Base-by-base conservation (phyloP, 2,888 invertebrate genomes). In the Brenthis ino region DNA sequence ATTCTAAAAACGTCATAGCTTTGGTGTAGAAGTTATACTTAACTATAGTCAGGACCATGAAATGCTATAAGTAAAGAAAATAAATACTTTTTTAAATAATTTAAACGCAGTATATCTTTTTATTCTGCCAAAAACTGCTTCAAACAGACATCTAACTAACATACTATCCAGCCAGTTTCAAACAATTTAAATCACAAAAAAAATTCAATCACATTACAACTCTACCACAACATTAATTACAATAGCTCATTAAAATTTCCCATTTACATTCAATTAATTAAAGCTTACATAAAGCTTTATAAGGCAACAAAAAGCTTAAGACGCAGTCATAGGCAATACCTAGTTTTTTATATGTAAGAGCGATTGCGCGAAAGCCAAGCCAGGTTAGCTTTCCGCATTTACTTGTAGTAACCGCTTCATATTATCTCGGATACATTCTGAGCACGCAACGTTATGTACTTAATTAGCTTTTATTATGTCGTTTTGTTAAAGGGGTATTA, bases 391-490 rank as follows among this genome's bases (percentile, higher is more conserved):
- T 72, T 67, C 69, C 67, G 67, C 66, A 71, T 71, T 69, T 67
- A 67, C 69, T 69, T 67, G 69, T 69, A 68, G 24, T 24, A 58
- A 54, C 55, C 24, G 55, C 55, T 65, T 61, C 65, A 33, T 57
- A 50, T 47, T 68, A 71, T 67, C 61, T 72, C 11, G 43, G 58
- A 60, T 47, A 56, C 67, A 70, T 69, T 72, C 58, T 20, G 57
- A 64, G 51, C 69, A 72, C 69, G 71, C 71, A 65, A 72, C 47
- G 61, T 64, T 60, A 65, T 64, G 69, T 55, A 61, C 57, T 72
- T 71, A 69, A 69, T 67, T 69, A 69, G 57, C 64, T 48, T 67
- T 64, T 69, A 69, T 71, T 64, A 68, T 71, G 33, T 67, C 55
- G 48, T 67, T 58, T 61, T 28, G 28, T 60, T 67, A 20, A 14